Conservation (phyloP, 2,113 vertebrate genomes). For the Ceyx margarethae region DNA sequence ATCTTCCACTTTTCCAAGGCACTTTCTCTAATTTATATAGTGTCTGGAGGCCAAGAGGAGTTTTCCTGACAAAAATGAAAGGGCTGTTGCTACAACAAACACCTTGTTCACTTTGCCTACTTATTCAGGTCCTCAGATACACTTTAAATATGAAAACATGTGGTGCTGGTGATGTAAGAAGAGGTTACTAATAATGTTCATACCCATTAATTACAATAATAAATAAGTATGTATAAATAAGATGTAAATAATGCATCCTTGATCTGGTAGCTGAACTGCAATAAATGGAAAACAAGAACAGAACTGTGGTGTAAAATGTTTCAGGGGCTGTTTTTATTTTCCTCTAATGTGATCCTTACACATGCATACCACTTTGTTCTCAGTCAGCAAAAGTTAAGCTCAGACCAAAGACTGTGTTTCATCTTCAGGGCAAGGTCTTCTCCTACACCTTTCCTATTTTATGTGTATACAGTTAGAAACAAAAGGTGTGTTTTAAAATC, state of each 20-base stretch:
- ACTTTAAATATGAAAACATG: background rate
- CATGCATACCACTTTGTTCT: background rate
- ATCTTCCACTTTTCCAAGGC: background rate
- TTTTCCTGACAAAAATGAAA: conserved; percentile 8
- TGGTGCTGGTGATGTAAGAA: background rate
- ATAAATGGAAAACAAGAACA: background rate
- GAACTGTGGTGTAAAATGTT: background rate
- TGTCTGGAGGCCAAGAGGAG: background rate
- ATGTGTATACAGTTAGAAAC: background rate
- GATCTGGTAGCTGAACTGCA: background rate
- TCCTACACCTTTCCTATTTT: background rate
- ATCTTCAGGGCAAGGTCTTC: background rate
- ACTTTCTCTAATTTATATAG: background rate
- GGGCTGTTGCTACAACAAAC: conserved; percentile 45
- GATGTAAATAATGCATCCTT: background rate
- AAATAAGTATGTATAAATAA: conserved; percentile 1
- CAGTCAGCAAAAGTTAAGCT: background rate
- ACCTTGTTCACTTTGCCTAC: background rate
- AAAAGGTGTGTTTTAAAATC: background rate
- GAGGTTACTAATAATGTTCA: conserved; percentile 6
- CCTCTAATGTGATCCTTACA: background rate
- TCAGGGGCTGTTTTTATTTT: background rate
- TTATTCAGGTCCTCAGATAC: background rate
- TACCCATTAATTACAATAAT: conserved; percentile 23
- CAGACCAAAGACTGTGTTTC: background rate